Base-by-base conservation (phyloP, 2,797 vertebrate genomes). In the Hemitrygon akajei region DNA sequence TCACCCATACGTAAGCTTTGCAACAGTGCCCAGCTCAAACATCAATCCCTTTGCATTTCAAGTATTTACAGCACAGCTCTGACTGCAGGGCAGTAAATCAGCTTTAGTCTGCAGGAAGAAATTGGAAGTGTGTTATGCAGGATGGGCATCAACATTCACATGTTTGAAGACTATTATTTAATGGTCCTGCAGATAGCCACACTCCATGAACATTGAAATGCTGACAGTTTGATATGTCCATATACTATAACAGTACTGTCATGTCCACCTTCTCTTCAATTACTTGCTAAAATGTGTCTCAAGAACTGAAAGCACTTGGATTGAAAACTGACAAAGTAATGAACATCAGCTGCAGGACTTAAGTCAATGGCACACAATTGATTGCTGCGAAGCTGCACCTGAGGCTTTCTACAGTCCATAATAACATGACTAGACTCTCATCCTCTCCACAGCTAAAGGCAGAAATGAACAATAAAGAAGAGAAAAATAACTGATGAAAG, bases 281-380 rank as follows among this genome's bases (percentile, higher is more conserved):
- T 3, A 34, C n/a, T 89, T 66, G 60, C 37, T 89, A 37, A 89
- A 89, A 66, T 66, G 86, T 69, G 86, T 66, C 82, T 56, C 25
- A n/a, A 27, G 30, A 16, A 87, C 30, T 18, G 16, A 66, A 16
- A 66, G 30, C 16, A 66, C 60, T 89, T 34, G 63, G 86, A 89
- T 89, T 89, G 86, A 66, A 87, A 69, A 22, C 60, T 66, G 60
- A 37, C 86, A 89, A 69, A 89, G 37, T 89, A 89, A 66, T 66
- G 60, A 89, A 66, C 86, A 37, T 66, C 86, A 37, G 16, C 58
- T 66, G 60, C 16, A 10, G 86, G 86, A 66, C n/a, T 82, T 86
- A 58, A 89, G 66, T 89, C 60, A 69, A 89, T 89, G 30, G 60
- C n/a, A 69, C 60, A 20, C 86, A 89, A 89, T 89, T 89, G 60